Base-by-base conservation (phyloP, 2,888 invertebrate species). In the Agrochola circellaris region DNA sequence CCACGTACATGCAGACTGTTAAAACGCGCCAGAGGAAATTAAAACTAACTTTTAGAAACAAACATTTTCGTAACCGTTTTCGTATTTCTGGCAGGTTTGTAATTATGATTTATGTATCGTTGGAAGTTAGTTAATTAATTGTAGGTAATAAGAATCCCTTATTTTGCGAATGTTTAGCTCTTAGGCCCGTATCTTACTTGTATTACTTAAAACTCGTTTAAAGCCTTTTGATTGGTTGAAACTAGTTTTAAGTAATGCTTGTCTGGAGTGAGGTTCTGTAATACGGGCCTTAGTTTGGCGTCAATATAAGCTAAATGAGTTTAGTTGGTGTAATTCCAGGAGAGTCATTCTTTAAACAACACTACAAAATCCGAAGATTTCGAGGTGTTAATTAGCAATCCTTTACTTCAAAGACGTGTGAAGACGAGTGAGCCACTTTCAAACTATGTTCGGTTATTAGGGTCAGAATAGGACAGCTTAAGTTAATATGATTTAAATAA, bases 21-120 rank as follows among this genome's bases (percentile, higher is more conserved):
- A 73, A 86, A 84, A 80, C 62, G 48, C 17, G 66, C 23, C n/a
- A 75, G 80, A 85, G 72, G 58, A 84, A 84, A 73, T 84, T 81
- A 74, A 72, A 87, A 84, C 61, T 67, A 62, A 84, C 85, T 85
- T 87, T 75, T 45, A 34, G 61, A 60, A 83, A 86, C 83, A 82
- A 83, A 69, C 69, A 84, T 60, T 79, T 51, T 20, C 48, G 23
- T 45, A 66, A 82, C 76, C 68, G 75, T 85, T 61, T 81, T 61
- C 66, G 34, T 45, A 76, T 86, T 82, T 69, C 66, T 65, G 65
- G n/a, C 70, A 66, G 64, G 15, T 69, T 82, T 72, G 45, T 87
- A 69, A 86, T 87, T 73, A 84, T 84, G 70, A 72, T 87, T 74
- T 62, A 81, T 73, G 64, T 75, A 34, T 67, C 61, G 72, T 79